Percentiles rank a stretch among this genome's conserved stretches.
These are phyloP conservation scores for Holcopasites calliopsidis DNA, from an alignment of 1,140 invertebrate genomes.

Conservation along the genomic window DNA sequence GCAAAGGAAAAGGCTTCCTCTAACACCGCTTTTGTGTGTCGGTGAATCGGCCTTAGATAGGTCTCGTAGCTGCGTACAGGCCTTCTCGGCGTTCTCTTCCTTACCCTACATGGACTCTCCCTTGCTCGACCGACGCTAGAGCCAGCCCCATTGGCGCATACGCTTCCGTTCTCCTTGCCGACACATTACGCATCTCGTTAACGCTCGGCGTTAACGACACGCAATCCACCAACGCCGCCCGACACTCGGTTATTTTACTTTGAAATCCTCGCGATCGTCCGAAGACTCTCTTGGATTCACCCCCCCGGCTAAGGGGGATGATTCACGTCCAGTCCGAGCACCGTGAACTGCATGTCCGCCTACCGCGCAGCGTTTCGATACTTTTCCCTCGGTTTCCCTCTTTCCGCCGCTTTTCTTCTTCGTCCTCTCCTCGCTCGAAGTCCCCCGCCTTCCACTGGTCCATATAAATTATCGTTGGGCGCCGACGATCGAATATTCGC, in stretches of 20 bases:
- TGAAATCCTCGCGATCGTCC: not conserved
- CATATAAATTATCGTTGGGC: conserved; percentile 63
- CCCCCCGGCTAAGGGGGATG: not conserved
- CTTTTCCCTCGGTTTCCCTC: conserved; percentile 3
- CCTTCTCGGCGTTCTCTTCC: conserved; percentile 36
- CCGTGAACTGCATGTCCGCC: too few relatives aligned
- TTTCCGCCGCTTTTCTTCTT: conserved; percentile 11
- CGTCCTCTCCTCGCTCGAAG: not conserved
- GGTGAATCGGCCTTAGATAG: conserved; percentile 41
- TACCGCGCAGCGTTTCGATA: not conserved
- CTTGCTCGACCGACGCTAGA: not conserved
- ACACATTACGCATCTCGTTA: conserved; percentile 57
- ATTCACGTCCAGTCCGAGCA: too few relatives aligned
- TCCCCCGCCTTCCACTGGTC: conserved; percentile 1
- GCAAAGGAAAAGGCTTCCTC: conserved; percentile 42
- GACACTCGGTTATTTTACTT: not conserved
- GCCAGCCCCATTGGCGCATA: not conserved
- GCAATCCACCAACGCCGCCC: conserved; percentile 21
- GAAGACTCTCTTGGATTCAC: too few relatives aligned
- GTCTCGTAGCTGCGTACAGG: conserved; percentile 32
- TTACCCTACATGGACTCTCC: conserved; percentile 37
- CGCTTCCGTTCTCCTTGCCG: conserved; percentile 19
- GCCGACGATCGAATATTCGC: conserved; percentile 65
- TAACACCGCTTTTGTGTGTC: conserved; percentile 3
- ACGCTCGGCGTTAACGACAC: conserved; percentile 29